These are phyloP conservation scores for Heliconius hermathena DNA, from an alignment of 1,140 invertebrate species.

Conservation along the genomic window DNA sequence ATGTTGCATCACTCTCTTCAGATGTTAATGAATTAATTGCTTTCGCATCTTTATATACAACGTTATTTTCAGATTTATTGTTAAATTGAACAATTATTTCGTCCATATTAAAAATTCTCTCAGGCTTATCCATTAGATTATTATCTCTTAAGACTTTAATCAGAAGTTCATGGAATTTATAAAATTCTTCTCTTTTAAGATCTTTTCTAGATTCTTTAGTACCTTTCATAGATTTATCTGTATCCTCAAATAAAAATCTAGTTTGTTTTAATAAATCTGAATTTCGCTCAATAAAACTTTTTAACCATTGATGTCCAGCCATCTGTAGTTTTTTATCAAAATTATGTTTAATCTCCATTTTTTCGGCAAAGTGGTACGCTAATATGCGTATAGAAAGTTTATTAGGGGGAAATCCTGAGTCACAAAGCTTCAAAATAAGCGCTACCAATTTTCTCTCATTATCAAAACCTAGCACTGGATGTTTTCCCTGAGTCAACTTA, in stretches of 20 bases:
- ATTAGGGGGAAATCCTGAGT: slow-evolving; percentile 48
- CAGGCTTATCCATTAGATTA: slow-evolving; percentile 54
- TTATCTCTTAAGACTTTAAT: slow-evolving; percentile 21
- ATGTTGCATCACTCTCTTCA: slow-evolving; percentile 58
- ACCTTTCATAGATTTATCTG: slow-evolving; percentile 29
- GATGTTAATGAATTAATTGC: slow-evolving; percentile 57
- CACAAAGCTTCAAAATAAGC: slow-evolving; percentile 54
- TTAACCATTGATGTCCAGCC: slow-evolving; percentile 54
- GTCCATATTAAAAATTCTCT: slow-evolving; percentile 67
- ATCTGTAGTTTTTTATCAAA: slow-evolving; percentile 52
- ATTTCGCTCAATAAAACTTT: slow-evolving; percentile 57
- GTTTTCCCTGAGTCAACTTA: slow-evolving; percentile 25
- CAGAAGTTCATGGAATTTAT: slow-evolving; percentile 26
- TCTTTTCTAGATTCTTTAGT: too few relatives aligned
- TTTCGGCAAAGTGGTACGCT: slow-evolving; percentile 53
- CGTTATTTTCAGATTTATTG: slow-evolving; percentile 56
- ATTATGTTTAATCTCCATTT: slow-evolving; percentile 48
- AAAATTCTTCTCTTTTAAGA: slow-evolving; percentile 50
- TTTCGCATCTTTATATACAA: slow-evolving; percentile 60
- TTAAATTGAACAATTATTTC: slow-evolving; percentile 63
- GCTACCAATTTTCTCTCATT: slow-evolving; percentile 53
- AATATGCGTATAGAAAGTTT: slow-evolving; percentile 43
- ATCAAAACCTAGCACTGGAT: slow-evolving; percentile 31
- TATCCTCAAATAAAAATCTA: slow-evolving; percentile 56
- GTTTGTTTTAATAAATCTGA: slow-evolving; percentile 53